These are phyloP conservation scores for Craseonycteris thonglongyai DNA, from an alignment of 2,113 vertebrate genomes.

Conservation along the genomic window DNA sequence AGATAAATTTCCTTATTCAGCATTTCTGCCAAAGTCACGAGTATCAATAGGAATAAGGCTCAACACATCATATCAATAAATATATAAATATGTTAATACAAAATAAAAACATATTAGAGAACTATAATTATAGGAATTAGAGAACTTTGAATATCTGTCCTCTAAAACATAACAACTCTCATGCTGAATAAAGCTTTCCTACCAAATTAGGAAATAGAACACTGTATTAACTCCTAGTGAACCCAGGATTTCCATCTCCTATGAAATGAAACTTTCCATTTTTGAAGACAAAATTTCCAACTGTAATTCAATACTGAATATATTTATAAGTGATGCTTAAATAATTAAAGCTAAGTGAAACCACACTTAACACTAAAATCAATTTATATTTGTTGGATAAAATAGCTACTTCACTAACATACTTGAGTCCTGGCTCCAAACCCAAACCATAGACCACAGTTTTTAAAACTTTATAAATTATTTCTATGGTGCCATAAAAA, in stretches of 20 bases:
- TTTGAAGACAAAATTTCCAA: background rate
- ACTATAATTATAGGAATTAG: background rate
- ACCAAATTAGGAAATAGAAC: background rate
- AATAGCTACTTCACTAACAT: background rate
- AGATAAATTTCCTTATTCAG: background rate
- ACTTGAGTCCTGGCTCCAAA: background rate
- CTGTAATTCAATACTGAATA: constrained; percentile 21
- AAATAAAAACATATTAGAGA: background rate
- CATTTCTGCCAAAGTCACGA: background rate
- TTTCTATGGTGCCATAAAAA: background rate
- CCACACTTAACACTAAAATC: constrained; percentile 21
- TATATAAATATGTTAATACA: background rate
- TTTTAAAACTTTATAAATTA: constrained; percentile 51
- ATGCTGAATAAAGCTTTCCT: background rate
- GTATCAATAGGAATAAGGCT: background rate
- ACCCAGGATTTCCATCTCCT: background rate
- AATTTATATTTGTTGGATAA: constrained; percentile 30
- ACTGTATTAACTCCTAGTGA: background rate
- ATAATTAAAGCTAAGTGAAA: constrained; percentile 50
- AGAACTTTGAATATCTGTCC: background rate
- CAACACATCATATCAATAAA: background rate
- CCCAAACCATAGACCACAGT: background rate
- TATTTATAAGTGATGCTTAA: constrained; percentile 34
- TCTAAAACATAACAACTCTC: background rate
- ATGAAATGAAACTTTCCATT: background rate